These are phyloP conservation scores for Erynnis tages DNA, from an alignment of 2,888 invertebrate genomes.

Conservation along the genomic window DNA sequence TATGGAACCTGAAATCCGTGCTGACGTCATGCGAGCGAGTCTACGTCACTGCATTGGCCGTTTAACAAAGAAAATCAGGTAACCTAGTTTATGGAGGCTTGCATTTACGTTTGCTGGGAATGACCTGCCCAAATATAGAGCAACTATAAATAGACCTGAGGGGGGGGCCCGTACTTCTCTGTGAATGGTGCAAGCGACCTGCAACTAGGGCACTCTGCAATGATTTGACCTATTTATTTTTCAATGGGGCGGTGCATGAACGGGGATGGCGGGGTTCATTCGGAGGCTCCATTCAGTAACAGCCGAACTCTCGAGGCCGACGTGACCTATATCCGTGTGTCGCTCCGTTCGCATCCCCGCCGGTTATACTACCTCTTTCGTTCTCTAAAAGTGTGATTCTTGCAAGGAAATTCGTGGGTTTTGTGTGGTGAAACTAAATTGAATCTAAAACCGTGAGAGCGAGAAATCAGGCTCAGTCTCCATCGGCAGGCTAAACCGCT, in stretches of 20 bases:
- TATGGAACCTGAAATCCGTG: conserved; percentile 26
- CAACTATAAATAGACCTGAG: conserved; percentile 68
- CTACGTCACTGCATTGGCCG: conserved; percentile 66
- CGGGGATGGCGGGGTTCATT: conserved; percentile 64
- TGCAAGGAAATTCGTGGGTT: not conserved
- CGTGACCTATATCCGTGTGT: conserved; percentile 58
- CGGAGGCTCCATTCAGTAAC: conserved; percentile 75
- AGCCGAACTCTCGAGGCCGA: conserved; percentile 65
- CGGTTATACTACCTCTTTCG: not conserved
- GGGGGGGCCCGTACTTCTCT: conserved; percentile 55
- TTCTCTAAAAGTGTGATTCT: not conserved
- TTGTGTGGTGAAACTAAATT: conserved; percentile 1
- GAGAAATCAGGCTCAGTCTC: not conserved
- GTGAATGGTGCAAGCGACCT: conserved; percentile 69
- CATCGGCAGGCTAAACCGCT: not conserved
- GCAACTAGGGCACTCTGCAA: conserved; percentile 75
- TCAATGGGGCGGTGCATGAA: conserved; percentile 77
- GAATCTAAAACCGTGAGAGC: not conserved
- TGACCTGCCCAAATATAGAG: conserved; percentile 79
- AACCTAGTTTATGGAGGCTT: conserved; percentile 74
- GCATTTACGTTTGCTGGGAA: conserved; percentile 69
- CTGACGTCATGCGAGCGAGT: conserved; percentile 62
- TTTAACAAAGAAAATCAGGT: conserved; percentile 77
- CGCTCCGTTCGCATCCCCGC: conserved; percentile 29
- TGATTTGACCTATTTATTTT: conserved; percentile 80